Evolutionary conservation across 2,888 invertebrate species (phyloP), one percentile per base, ranked within the genome.

Genomic region (Bombylius discolor): DNA sequence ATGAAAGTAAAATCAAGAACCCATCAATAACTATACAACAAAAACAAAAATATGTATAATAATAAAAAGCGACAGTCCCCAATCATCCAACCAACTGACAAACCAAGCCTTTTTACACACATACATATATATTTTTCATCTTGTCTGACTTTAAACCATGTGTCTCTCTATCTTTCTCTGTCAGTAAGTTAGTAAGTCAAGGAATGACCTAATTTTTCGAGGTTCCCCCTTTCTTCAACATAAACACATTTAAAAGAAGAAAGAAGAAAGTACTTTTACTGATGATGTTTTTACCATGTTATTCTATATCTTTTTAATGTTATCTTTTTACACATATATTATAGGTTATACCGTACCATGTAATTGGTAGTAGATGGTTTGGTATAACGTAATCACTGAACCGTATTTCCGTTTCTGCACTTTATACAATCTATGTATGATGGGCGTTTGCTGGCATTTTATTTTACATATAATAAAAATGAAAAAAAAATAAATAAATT

Each of bases 201-300:
- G 49, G 36, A 33, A 47, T 58, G 58, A 58, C 58, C 58, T 45
- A 58, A 58, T 58, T 58, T 51, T 53, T 36, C 45, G 47, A 51
- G 36, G 51, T 45, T 48, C 51, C 53, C 53, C 52, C 56, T 58
- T 58, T 51, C 56, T 56, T 51, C 52, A 50, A 32, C 9, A 11
- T 42, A 1, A 42, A 42, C 8, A 11, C 9, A 36, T 1, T 23
- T 23, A 23, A 23, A 23, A 23, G 23, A 23, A 64, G 63, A 67
- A 64, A 64, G 65, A 69, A 69, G 69, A 69, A 69, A 69, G 70
- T 69, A 69, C 69, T 69, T 69, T 70, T 67, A 42, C 39, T 42
- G 36, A 42, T 42, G 5, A 11, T 11, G 11, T 11, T 42, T 42
- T 42, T 42, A 42, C 4, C 39, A 42, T 42, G 39, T 42, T 42